Base-by-base conservation (phyloP, 2,888 invertebrate species). In the Epiblema foenella region DNA sequence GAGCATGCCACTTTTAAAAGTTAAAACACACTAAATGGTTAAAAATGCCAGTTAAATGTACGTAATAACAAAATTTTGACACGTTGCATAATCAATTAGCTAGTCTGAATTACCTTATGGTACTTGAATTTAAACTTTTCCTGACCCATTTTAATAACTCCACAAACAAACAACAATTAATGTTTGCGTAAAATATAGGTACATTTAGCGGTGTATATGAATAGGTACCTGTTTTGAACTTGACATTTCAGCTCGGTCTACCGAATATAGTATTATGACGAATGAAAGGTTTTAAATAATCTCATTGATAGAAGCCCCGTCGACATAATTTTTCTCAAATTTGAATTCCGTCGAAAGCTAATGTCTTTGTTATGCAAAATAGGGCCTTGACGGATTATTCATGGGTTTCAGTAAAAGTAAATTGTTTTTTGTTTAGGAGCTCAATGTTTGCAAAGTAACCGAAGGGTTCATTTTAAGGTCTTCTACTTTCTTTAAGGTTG, bases 281-380 rank as follows among this genome's bases (percentile, higher is more conserved):
- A 42, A 42, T 42, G 15, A 42, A 42, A 15, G 42, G 15, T 15
- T n/a, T 46, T 46, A 59, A 46, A 49, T 46, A 60, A 60, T 46
- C 29, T 33, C 37, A 9, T 37, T 15, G 33, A 37, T 15, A 37
- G 17, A 51, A 49, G 51, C 20, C 37, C 17, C 20, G 33, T 37
- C 3, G 33, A 49, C 20, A 64, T 20, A 63, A n/a, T 54, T 39
- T 64, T 54, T 54, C 63, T 12, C 33, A 18, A 54, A 39, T 46
- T n/a, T 11, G n/a, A 39, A 37, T 20, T 52, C 39, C 20, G 24
- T 54, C 39, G 54, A 52, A 51, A 54, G 64, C 64, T 64, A 54
- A 64, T 64, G 20, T 52, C 24, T 64, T 64, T 54, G 64, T n/a
- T 15, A 64, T 64, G 64, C 64, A 64, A 64, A 64, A 52, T 39